Base-by-base conservation (phyloP, 2,113 vertebrate species). In the Lepus americanus region DNA sequence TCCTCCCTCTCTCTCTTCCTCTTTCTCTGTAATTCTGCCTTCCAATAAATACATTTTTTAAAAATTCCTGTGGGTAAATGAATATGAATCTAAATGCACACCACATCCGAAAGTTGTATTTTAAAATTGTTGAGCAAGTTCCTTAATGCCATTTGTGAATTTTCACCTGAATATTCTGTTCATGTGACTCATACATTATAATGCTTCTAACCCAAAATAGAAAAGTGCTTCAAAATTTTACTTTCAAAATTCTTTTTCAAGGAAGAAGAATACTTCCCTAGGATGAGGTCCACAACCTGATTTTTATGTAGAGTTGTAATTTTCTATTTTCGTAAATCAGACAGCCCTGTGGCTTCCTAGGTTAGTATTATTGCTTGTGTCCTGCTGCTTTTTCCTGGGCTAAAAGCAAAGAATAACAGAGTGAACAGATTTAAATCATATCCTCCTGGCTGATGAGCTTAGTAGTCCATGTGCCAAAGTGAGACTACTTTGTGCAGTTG, bases 261-360 rank as follows among this genome's bases (percentile, higher is more conserved):
- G 92, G 89, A 95, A 81, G 33, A 95, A 97, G 97, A 97, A 90
- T 11, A 27, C 95, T 98, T 98, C 97, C 95, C 96, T 27, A 44
- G 69, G 66, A 67, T 66, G 2, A 95, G 89, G 88, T 96, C 96
- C 74, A 85, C 94, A 93, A 73, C 88, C 70, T 89, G 96, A 97
- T 95, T 97, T 94, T 97, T 97, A 93, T 69, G 87, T 92, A 98
- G 96, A 97, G 97, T 96, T 98, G 92, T 98, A 98, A 98, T 98
- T 98, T 98, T 98, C 98, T 98, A 98, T 98, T 98, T 98, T 96
- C 97, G 98, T 97, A 96, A 96, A 93, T 98, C 97, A 98, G 98
- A 97, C 97, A 96, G 98, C 95, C 97, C 97, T 98, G 98, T 94
- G 98, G 98, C 97, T 98, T 97, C 92, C 84, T 95, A 98, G 96